Conservation (phyloP, 1,140 invertebrate genomes). For the Elymnias hypermnestra region DNA sequence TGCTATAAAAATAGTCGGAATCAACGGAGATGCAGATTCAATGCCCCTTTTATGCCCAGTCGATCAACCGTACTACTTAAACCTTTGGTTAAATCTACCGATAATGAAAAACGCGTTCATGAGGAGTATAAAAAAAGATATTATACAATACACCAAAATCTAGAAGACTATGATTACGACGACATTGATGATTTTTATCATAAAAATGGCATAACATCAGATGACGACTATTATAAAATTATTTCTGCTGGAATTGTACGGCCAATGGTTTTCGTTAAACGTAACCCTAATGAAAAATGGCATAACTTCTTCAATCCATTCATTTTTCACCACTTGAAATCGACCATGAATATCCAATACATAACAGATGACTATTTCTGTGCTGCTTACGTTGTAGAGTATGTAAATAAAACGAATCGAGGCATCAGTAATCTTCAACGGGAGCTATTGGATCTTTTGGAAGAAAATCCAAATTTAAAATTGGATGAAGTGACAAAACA, state of each 20-base stretch:
- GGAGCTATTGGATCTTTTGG: slow-evolving; percentile 40
- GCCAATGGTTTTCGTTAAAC: slow-evolving; percentile 35
- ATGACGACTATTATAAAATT: slow-evolving; percentile 41
- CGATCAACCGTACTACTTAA: slow-evolving; percentile 34
- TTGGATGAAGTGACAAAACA: slow-evolving; percentile 34
- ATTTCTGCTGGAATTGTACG: slow-evolving; percentile 38
- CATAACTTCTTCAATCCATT: slow-evolving; percentile 50
- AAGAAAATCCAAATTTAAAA: slow-evolving; percentile 45
- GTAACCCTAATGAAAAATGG: slow-evolving; percentile 37
- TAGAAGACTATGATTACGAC: slow-evolving; percentile 30
- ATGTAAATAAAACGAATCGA: slow-evolving; percentile 55
- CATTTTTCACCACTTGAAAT: slow-evolving; percentile 35
- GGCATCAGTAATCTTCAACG: slow-evolving; percentile 52
- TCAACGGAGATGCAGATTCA: slow-evolving; percentile 46
- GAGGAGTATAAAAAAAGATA: slow-evolving; percentile 31
- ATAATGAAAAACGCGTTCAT: slow-evolving; percentile 25
- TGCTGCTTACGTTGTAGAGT: slow-evolving; percentile 41
- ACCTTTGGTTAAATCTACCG: slow-evolving; percentile 33
- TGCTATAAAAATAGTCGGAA: slow-evolving; percentile 36
- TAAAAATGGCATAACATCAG: slow-evolving; percentile 32
- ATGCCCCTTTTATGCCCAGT: slow-evolving; percentile 43
- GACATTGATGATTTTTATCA: slow-evolving; percentile 38
- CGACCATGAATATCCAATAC: slow-evolving; percentile 57
- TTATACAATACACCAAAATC: slow-evolving; percentile 29
- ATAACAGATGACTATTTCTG: slow-evolving; percentile 57